These are phyloP conservation scores for Eubucco bourcierii DNA, from an alignment of 2,113 vertebrate species.

Conservation along the genomic window DNA sequence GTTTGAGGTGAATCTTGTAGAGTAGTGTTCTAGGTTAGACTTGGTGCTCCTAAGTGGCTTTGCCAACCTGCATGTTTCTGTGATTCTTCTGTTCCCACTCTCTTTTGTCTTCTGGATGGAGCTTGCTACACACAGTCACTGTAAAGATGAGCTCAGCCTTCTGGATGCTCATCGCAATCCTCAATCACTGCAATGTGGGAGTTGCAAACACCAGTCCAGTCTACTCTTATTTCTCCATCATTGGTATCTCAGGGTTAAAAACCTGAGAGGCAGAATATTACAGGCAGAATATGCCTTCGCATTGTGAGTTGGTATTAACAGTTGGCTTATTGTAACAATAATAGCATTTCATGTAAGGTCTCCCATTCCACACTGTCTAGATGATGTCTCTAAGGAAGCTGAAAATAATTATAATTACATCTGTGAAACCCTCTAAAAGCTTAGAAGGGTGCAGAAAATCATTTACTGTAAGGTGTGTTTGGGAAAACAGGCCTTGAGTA, in stretches of 20 bases:
- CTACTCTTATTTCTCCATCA: neutral
- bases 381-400: no score
- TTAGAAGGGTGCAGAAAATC: neutral
- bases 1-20: no score
- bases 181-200: neutral
- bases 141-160: neutral
- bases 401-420: neutral
- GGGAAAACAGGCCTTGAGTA: no score
- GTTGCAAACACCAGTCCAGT: neutral
- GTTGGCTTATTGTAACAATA: neutral
- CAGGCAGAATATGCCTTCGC: neutral
- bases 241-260: neutral
- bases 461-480: conserved; percentile 52
- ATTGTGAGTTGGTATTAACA: conserved; percentile 5
- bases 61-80: no score
- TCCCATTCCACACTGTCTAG: neutral
- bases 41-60: no score
- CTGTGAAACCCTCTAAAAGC: conserved; percentile 13
- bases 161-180: neutral
- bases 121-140: neutral
- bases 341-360: conserved; percentile 34
- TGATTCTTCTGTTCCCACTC: no score
- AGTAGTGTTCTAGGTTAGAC: no score
- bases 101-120: neutral
- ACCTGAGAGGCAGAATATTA: neutral